Evolutionary conservation across 2,797 vertebrate genomes (phyloP), one percentile per base, ranked within the genome.

Genomic region (Enteromius radiatus): DNA sequence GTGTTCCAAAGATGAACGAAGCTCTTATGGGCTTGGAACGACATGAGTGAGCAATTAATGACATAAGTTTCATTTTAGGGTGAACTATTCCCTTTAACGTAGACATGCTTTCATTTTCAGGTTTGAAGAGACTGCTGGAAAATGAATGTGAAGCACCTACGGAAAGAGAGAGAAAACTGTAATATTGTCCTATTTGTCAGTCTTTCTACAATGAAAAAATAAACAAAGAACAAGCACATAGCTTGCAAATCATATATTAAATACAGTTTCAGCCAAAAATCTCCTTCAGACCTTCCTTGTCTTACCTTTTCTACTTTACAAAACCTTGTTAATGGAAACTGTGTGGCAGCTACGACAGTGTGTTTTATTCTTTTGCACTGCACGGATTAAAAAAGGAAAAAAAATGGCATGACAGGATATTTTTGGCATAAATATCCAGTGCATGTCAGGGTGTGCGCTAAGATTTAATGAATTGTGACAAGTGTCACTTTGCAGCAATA

Each of bases 381-480:
- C 17, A 52, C 31, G 33, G 19, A n/a, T 54, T 15, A 52, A 82
- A 26, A 31, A 14, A 56, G n/a, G n/a, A 52, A 2, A 5, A 45
- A 17, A 49, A 41, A 43, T 49, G 6, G 38, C 19, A 43, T 23
- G 45, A 64, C 47, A 64, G 65, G 11, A 47, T 64, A 31, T 74
- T 71, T 70, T 59, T 84, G 82, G 73, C 73, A 33, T 43, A 54
- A n/a, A 41, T 75, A 45, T 59, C 49, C 36, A 82, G 36, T 41
- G 74, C 73, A 82, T 76, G 23, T 82, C 71, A 65, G 69, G 56
- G 56, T 81, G 41, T 65, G 14, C 8, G 33, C 47, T 56, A 31
- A 68, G 63, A 76, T 68, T 80, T 79, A 84, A 87, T 83, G 47
- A 80, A 80, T 86, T 78, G 78, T 86, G 84, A 86, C 85, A 89